Evolutionary conservation across 2,888 invertebrate genomes (phyloP), one percentile per base, ranked within the genome.

Genomic region (Oxyscelio sp.): DNA sequence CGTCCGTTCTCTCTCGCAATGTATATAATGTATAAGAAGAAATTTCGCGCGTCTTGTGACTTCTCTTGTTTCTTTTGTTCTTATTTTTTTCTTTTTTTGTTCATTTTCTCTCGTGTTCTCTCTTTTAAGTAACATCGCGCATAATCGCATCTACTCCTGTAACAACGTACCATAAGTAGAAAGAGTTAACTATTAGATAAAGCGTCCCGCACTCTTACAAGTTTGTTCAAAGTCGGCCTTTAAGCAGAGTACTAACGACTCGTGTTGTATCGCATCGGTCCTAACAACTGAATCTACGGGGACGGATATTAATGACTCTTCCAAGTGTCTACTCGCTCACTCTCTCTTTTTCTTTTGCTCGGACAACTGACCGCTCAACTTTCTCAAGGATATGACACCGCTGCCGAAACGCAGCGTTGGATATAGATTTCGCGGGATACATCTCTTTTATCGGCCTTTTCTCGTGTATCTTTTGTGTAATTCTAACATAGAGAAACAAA

Each of bases 291-390:
- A 91, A 92, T 92, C 92, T 93, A 93, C 88, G 91, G 93, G 94
- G 93, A 93, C 93, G 93, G 93, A 94, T 93, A 92, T 91, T 92
- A 92, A 90, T 91, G 91, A 93, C 91, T 90, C 92, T 90, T 89
- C 88, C 87, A 89, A 89, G 87, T 88, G 19, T 40, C 68, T 70
- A 61, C 45, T 58, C 71, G 22, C 24, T 78, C 68, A 68, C 50
- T 66, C 34, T 34, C 27, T 27, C 86, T 65, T 65, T 83, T 83
- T 87, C 68, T 81, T 19, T 71, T 45, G 34, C 74, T 66, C 52
- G 58, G 48, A 68, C 85, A 80, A 88, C 83, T 80, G 80, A 87
- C 84, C 82, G 80, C 85, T 75, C 66, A 77, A 86, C 83, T 81
- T 87, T 59, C 50, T 75, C 58, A 65, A 73, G 50, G 79, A 79